A percentile compares a stretch with the other conserved stretches of the same genome.
phyloP scores from a whole-genome alignment of 2,888 invertebrate species.

The Ametastegia equiseti region DNA sequence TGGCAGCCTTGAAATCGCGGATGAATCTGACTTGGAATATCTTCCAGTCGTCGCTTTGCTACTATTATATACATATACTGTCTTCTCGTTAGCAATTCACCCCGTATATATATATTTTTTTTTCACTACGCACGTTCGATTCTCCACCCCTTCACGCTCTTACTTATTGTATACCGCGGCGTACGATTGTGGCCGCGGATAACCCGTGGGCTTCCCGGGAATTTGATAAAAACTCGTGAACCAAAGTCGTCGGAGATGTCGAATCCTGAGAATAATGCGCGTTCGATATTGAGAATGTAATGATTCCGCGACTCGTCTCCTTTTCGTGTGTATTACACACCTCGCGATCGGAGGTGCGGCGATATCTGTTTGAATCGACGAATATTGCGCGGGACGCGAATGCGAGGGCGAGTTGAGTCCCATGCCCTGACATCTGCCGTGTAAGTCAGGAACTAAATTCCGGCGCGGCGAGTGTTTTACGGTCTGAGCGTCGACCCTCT shows the following conservation, averaged over 20 bases:
- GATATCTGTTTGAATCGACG: background rate
- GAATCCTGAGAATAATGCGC: background rate
- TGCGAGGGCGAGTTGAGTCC: background rate
- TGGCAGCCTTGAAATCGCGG: too few relatives aligned
- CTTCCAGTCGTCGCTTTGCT: too few relatives aligned
- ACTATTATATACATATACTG: too few relatives aligned
- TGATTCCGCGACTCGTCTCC: background rate
- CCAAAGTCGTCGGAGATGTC: background rate
- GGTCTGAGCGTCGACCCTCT: slow-evolving; percentile 3
- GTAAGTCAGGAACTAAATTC: background rate
- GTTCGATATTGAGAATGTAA: background rate
- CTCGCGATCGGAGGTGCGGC: too few relatives aligned
- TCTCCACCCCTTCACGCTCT: too few relatives aligned
- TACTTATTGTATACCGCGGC: background rate
- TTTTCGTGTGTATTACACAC: background rate
- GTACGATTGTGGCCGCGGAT: background rate
- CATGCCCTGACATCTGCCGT: slow-evolving; percentile 17
- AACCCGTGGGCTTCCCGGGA: background rate
- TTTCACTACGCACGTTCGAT: too few relatives aligned
- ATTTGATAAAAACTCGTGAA: background rate
- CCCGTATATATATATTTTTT: too few relatives aligned
- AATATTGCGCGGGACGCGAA: background rate
- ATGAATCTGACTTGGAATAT: too few relatives aligned
- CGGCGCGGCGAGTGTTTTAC: background rate
- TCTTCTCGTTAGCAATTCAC: too few relatives aligned